Base-by-base conservation (phyloP, 2,797 vertebrate genomes). In the Girardinus metallicus region DNA sequence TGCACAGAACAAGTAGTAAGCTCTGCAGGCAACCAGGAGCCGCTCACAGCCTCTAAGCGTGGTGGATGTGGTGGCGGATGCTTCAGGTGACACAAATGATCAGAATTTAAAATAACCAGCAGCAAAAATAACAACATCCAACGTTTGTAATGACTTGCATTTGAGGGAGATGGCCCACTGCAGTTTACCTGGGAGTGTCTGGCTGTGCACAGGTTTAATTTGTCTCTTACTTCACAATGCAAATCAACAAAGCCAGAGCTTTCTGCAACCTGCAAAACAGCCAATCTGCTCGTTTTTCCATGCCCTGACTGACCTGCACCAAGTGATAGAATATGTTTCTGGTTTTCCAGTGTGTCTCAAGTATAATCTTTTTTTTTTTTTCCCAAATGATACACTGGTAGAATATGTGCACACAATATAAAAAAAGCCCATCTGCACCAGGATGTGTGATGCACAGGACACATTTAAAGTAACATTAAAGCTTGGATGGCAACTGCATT, bases 201-300 rank as follows among this genome's bases (percentile, higher is more conserved):
- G 31, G 39, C 73, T 76, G 68, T 44, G 75, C 74, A 77, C 49
- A 78, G 8, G 49, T 77, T 75, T 46, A 36, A 36, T 76, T 55
- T 51, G 68, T 36, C 60, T 34, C 12, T 78, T 70, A 15, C 55
- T 62, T 80, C n/a, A 76, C 78, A 57, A 55, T 36, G 51, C 66
- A 77, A 44, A 51, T 55, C 64, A 46, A 70, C 68, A 51, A 60
- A 18, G 81, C 80, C 10, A n/a, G 49, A 80, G 75, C 64, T 76
- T 87, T 83, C 49, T 75, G 75, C 84, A 68, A 43, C 47, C 7
- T n/a, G 83, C 55, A 80, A 75, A 80, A 82, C 13, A 36, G 39
- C 60, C 15, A 8, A 68, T 7, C 23, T 73, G 49, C 73, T 29
- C 5, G 34, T 68, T 15, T n/a, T 1, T 76, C 75, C 64, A 18